Evolutionary conservation across 1,140 invertebrate genomes (phyloP), one percentile per base, ranked within the genome.

Genomic region (Drosophila dunni): DNA sequence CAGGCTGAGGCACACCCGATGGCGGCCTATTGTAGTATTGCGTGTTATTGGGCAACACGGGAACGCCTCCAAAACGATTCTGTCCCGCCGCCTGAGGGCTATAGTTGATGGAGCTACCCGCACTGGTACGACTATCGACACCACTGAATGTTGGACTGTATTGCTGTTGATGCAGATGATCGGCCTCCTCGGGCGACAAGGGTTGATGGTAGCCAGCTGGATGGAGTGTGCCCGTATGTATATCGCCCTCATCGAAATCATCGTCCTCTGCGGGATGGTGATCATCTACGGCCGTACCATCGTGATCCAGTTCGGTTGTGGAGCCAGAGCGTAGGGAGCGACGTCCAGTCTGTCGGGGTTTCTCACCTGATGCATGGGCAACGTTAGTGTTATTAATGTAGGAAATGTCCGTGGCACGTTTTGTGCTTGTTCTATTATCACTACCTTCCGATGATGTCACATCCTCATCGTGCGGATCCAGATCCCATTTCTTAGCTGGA

Each of bases 401-500:
- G 84, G 93, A 92, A 84, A 94, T 94, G 78, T 94, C 94, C 85
- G 93, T 94, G 64, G 94, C 94, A 40, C 93, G 92, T 81, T 94
- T 93, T 57, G 94, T 92, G 90, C 93, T 91, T 82, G 93, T 94
- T 88, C 78, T 88, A 78, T 93, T 94, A 77, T 94, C 93, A 65
- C 94, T 93, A 90, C 94, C 94, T 74, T 94, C 94, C 17, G 93
- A 94, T 58, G 93, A 92, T 8, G 94, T 93, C 74, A 92, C 91
- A 78, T 95, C 95, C 91, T 95, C 94, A 80, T 95, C 94, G 79
- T 95, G 93, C 81, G 76, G 72, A 60, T 94, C 95, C 53, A 96
- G 91, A 92, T 97, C 96, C 95, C 95, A 96, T 56, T 95, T 94
- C 93, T 97, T 97, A 60, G 96, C 95, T 76, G 96, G 96, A 92